Percentiles rank a stretch among this genome's conserved stretches.
These are phyloP conservation scores for Drosophila histrio DNA, from an alignment of 2,888 invertebrate genomes.

Conservation along the genomic window DNA sequence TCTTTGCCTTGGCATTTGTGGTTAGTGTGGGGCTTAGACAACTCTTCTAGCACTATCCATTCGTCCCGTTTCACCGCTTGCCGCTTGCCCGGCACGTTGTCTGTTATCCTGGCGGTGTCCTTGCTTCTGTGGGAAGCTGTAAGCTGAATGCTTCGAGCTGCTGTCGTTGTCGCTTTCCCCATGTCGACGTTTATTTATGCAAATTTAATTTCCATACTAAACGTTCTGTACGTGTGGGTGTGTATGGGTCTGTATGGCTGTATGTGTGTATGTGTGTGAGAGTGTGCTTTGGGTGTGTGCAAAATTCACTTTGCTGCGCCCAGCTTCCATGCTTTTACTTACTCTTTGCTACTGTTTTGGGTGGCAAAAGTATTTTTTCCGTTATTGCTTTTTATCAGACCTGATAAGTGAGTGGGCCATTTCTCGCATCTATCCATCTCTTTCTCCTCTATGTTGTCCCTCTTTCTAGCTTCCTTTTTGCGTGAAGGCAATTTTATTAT, in stretches of 20 bases:
- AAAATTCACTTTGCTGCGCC: conserved; percentile 71
- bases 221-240: conserved; percentile 55
- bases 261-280: conserved; percentile 9
- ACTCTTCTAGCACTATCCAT: conserved; percentile 52
- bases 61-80: neutral
- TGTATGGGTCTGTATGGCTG: conserved; percentile 7
- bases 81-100: conserved; percentile 15
- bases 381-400: conserved; percentile 77
- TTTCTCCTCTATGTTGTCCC: neutral
- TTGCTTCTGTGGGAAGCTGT: conserved; percentile 43
- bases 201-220: conserved; percentile 80
- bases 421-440: conserved; percentile 5
- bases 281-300: conserved; percentile 26
- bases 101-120: conserved; percentile 58
- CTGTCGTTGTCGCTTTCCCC: conserved; percentile 62
- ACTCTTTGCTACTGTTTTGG: conserved; percentile 49
- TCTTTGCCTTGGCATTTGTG: conserved; percentile 44
- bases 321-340: conserved; percentile 72
- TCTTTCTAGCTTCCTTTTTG: neutral
- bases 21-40: conserved; percentile 39
- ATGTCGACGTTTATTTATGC: conserved; percentile 79
- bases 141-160: conserved; percentile 38
- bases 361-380: conserved; percentile 54
- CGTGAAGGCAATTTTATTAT: conserved; percentile 64
- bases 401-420: conserved; percentile 61